These are phyloP conservation scores for Drosophila borborema DNA, from an alignment of 2,888 invertebrate species.

Conservation along the genomic window DNA sequence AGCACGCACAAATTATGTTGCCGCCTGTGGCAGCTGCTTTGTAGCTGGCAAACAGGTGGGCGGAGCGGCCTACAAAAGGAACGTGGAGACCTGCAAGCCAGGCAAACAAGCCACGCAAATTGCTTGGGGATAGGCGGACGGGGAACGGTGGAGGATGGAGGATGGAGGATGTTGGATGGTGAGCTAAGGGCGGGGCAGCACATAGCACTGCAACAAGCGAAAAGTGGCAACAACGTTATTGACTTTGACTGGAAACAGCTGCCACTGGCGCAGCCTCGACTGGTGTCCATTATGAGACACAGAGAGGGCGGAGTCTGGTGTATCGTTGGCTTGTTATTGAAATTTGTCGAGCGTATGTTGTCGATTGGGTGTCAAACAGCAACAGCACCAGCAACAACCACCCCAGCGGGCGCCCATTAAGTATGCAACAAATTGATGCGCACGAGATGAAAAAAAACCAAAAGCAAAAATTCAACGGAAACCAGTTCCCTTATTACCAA, in stretches of 20 bases:
- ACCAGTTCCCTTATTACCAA: slow-evolving; percentile 38
- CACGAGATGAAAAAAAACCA: not conserved
- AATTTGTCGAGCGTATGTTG: slow-evolving; percentile 68
- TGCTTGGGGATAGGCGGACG: slow-evolving; percentile 2
- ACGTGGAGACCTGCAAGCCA: slow-evolving; percentile 6
- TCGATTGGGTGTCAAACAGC: slow-evolving; percentile 57
- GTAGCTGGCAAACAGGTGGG: slow-evolving; percentile 41
- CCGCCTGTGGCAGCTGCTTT: slow-evolving; percentile 31
- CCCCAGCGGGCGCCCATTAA: slow-evolving; percentile 42
- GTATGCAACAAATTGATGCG: slow-evolving; percentile 66
- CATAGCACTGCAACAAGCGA: slow-evolving; percentile 6
- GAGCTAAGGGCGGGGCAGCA: slow-evolving; percentile 12
- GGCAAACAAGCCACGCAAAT: slow-evolving; percentile 39
- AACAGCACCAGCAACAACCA: not conserved
- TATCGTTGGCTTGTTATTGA: slow-evolving; percentile 59
- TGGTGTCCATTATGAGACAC: slow-evolving; percentile 24
- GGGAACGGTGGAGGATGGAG: not conserved
- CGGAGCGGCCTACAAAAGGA: slow-evolving; percentile 6
- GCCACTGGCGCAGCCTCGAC: slow-evolving; percentile 5
- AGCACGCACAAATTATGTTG: slow-evolving; percentile 18
- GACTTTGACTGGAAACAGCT: slow-evolving; percentile 41
- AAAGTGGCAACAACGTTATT: slow-evolving; percentile 35
- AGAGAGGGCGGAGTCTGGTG: not conserved
- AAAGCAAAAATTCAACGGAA: slow-evolving; percentile 9
- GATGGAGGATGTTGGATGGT: not conserved